Percentiles rank a stretch among this genome's conserved stretches.
Evolutionary conservation across 2,797 vertebrate genomes (phyloP).

Genomic region (Valencia hispanica): DNA sequence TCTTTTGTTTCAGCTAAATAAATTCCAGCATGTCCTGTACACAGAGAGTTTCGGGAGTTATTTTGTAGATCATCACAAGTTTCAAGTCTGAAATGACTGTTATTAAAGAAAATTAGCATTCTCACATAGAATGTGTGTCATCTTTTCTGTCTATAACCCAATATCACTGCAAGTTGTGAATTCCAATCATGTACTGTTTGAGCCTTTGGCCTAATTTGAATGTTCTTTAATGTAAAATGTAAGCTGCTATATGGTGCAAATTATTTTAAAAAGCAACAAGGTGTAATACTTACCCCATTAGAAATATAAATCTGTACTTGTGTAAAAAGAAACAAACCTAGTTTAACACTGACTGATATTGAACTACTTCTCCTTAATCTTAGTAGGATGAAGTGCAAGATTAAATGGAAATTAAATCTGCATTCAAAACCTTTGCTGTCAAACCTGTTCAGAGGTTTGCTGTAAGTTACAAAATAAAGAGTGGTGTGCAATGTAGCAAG

Average conservation of each 20-base stretch:
- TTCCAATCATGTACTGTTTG: neutral
- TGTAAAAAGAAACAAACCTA: neutral
- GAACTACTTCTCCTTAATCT: neutral
- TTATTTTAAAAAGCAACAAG: neutral
- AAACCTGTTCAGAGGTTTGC: neutral
- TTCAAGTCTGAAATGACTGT: neutral
- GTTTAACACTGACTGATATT: neutral
- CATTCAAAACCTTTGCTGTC: neutral
- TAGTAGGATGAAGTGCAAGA: neutral
- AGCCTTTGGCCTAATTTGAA: neutral
- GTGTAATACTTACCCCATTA: neutral
- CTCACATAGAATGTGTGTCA: neutral
- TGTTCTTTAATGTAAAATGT: neutral
- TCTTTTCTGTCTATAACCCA: neutral
- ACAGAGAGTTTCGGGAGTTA: neutral
- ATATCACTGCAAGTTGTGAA: neutral
- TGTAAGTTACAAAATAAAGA: neutral
- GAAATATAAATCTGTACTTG: neutral
- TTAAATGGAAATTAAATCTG: neutral
- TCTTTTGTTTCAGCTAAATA: conserved; percentile 17
- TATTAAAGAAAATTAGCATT: neutral
- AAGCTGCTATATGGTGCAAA: neutral
- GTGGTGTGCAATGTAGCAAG: neutral
- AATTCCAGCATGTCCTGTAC: neutral
- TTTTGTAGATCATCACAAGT: neutral